Conservation (phyloP, 2,113 vertebrate genomes). For the Semnornis frantzii region DNA sequence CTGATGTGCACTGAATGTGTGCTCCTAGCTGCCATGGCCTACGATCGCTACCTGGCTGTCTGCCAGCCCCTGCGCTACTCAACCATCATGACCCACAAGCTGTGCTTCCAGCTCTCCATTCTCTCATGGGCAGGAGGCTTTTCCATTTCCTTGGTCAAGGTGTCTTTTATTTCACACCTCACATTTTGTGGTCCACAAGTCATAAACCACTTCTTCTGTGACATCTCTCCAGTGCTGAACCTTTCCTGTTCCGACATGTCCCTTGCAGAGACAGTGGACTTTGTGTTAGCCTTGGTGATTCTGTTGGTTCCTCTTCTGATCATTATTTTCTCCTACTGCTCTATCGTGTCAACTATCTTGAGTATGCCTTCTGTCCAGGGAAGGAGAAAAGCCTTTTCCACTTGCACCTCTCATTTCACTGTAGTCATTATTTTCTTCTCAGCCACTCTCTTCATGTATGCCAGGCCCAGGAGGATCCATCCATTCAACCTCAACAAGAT, state of each 20-base stretch:
- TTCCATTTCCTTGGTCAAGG: background rate
- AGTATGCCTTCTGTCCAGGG: background rate
- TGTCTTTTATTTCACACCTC: background rate
- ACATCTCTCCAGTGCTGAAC: background rate
- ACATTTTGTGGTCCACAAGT: background rate
- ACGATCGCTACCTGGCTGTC: background rate
- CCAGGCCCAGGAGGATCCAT: background rate
- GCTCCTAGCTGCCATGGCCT: background rate
- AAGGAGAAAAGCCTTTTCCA: background rate
- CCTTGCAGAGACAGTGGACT: background rate
- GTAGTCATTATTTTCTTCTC: background rate
- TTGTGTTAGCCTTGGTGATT: background rate
- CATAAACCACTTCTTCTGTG: constrained; percentile 14
- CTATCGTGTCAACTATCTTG: background rate
- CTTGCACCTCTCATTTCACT: background rate
- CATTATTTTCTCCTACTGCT: background rate
- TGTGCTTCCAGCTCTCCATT: background rate
- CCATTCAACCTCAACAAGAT: background rate
- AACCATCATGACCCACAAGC: background rate
- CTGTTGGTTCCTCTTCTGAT: background rate
- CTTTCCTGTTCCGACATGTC: background rate
- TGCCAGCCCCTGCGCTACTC: background rate
- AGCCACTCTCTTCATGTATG: background rate
- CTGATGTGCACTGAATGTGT: constrained; percentile 71
- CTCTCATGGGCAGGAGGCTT: background rate